phyloP scores from a whole-genome alignment of 2,113 vertebrate genomes.

The Lynx canadensis region DNA sequence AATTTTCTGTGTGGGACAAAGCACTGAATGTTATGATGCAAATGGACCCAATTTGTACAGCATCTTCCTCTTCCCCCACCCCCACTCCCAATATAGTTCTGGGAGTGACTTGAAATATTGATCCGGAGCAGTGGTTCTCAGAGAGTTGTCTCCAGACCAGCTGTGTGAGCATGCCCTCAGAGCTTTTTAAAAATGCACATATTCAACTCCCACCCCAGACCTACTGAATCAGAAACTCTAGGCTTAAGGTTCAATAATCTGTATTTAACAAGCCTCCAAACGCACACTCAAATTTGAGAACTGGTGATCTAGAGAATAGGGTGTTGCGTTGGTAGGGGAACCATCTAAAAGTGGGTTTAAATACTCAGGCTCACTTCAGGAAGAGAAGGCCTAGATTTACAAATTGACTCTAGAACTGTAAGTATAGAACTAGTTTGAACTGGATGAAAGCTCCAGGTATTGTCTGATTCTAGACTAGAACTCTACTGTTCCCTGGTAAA shows the following conservation, averaged over 20 bases:
- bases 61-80: neutral
- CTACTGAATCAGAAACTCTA: neutral
- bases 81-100: neutral
- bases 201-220: neutral
- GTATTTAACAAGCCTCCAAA: neutral
- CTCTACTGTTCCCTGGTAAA: neutral
- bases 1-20: conserved; percentile 8
- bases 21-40: neutral
- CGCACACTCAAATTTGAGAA: neutral
- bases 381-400: conserved; percentile 26
- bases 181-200: neutral
- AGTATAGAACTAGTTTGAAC: neutral
- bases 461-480: neutral
- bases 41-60: neutral
- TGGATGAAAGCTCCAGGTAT: conserved; percentile 1
- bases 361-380: neutral
- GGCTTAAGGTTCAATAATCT: neutral
- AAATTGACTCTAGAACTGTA: neutral
- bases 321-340: neutral
- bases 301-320: neutral
- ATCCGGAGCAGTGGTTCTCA: neutral
- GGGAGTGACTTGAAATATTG: conserved; percentile 31
- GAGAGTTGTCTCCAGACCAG: neutral
- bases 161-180: neutral
- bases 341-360: conserved; percentile 13